Conservation (phyloP, 2,797 vertebrate species). For the Epinephelus coioides region DNA sequence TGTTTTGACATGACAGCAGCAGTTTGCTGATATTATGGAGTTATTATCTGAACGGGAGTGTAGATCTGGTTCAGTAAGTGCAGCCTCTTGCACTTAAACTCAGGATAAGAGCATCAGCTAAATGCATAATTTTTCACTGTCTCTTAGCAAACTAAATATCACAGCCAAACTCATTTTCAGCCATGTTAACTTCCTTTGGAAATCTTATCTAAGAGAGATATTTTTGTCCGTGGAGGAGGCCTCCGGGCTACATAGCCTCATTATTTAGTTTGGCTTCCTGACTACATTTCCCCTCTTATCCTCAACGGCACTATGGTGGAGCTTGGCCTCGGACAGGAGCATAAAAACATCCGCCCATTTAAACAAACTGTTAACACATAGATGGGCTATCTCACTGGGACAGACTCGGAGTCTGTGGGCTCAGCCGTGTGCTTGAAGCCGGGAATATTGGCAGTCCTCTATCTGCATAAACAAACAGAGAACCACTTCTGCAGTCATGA, state of each 20-base stretch:
- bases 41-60: constrained; percentile 50
- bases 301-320: constrained; percentile 74
- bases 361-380: constrained; percentile 83
- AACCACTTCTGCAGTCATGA: constrained; percentile 61
- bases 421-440: constrained; percentile 62
- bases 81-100: constrained; percentile 46
- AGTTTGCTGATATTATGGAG: constrained; percentile 37
- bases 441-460: constrained; percentile 60
- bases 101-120: constrained; percentile 56
- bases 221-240: constrained; percentile 73
- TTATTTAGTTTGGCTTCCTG: constrained; percentile 85
- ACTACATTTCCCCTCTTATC: constrained; percentile 80
- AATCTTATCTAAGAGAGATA: constrained; percentile 79
- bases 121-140: constrained; percentile 65
- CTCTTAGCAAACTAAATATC: constrained; percentile 74
- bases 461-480: constrained; percentile 66
- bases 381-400: constrained; percentile 72
- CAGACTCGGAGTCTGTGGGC: constrained; percentile 70
- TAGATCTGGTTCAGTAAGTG: constrained; percentile 57
- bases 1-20: constrained; percentile 34
- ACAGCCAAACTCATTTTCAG: constrained; percentile 78
- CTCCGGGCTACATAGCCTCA: constrained; percentile 72
- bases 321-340: constrained; percentile 73
- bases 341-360: constrained; percentile 83
- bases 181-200: constrained; percentile 78